A percentile compares a stretch with the other conserved stretches of the same genome.
These are phyloP conservation scores for Percopsis transmontana DNA, from an alignment of 2,113 vertebrate species.

Conservation along the genomic window DNA sequence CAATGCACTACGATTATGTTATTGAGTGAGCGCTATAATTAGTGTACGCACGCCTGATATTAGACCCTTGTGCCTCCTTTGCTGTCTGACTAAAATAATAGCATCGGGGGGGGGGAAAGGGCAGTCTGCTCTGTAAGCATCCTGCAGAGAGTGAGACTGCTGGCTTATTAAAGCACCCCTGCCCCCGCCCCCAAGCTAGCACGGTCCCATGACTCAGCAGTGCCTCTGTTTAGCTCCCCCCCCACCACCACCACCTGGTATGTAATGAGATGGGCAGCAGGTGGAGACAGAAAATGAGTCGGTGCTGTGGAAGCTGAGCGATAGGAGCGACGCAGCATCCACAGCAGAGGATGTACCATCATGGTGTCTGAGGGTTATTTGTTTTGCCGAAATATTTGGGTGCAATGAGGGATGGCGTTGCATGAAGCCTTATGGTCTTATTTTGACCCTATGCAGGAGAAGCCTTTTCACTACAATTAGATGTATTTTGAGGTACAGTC, in stretches of 20 bases:
- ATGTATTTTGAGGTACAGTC: too few relatives aligned
- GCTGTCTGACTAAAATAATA: conserved; percentile 29
- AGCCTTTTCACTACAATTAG: too few relatives aligned
- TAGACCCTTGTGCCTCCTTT: conserved; percentile 17
- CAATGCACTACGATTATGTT: neutral
- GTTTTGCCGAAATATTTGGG: conserved; percentile 7
- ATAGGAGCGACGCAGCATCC: too few relatives aligned
- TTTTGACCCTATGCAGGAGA: too few relatives aligned
- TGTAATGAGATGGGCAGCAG: conserved; percentile 24
- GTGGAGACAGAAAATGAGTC: conserved; percentile 21
- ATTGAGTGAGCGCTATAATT: too few relatives aligned
- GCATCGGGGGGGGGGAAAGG: conserved; percentile 13
- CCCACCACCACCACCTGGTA: conserved; percentile 9
- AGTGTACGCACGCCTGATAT: conserved; percentile 1
- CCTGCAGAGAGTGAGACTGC: conserved; percentile 59
- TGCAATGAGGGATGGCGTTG: too few relatives aligned
- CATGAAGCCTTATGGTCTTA: too few relatives aligned
- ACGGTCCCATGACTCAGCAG: conserved; percentile 69
- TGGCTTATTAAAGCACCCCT: conserved; percentile 77
- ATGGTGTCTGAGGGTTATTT: neutral
- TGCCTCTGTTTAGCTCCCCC: conserved; percentile 7
- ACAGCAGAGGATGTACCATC: neutral
- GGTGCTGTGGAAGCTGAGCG: conserved; percentile 27
- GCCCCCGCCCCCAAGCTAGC: too few relatives aligned
- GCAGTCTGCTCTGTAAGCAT: conserved; percentile 28